These are phyloP conservation scores for Acrobasis suavella DNA, from an alignment of 2,888 invertebrate species.

Conservation along the genomic window DNA sequence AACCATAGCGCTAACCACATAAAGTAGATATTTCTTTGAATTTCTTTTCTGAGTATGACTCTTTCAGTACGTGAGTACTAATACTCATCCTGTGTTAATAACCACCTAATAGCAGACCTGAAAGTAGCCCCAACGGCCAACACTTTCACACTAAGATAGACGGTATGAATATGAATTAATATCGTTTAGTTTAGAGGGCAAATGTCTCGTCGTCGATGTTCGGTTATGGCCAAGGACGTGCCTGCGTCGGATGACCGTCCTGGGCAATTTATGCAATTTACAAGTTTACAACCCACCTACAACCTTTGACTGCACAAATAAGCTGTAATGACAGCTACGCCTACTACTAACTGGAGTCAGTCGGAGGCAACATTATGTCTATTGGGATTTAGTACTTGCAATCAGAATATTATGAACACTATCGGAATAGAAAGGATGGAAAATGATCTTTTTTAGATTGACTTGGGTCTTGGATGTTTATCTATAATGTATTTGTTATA, in stretches of 20 bases:
- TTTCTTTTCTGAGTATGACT: too few species aligned
- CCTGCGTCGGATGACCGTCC: slow-evolving; percentile 35
- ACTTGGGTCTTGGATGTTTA: too few species aligned
- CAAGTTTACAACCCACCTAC: slow-evolving; percentile 48
- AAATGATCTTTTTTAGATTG: too few species aligned
- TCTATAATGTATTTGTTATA: too few species aligned
- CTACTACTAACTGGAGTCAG: slow-evolving; percentile 25
- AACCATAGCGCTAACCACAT: too few species aligned
- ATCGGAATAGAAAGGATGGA: too few species aligned
- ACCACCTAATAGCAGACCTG: too few species aligned
- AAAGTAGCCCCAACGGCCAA: too few species aligned
- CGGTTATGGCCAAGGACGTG: slow-evolving; percentile 40
- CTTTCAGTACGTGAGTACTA: too few species aligned
- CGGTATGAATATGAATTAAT: neutral
- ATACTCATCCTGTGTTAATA: too few species aligned
- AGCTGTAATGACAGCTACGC: slow-evolving; percentile 32
- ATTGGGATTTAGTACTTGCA: slow-evolving; percentile 11
- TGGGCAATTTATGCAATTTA: slow-evolving; percentile 49
- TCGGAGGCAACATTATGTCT: slow-evolving; percentile 7
- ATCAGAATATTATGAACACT: neutral
- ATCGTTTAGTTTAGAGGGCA: neutral
- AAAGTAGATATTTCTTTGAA: too few species aligned
- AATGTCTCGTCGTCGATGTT: slow-evolving; percentile 17
- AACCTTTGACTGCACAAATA: slow-evolving; percentile 36
- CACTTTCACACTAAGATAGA: neutral